Base-by-base conservation (phyloP, 2,113 vertebrate species). In the Hiodon alosoides region DNA sequence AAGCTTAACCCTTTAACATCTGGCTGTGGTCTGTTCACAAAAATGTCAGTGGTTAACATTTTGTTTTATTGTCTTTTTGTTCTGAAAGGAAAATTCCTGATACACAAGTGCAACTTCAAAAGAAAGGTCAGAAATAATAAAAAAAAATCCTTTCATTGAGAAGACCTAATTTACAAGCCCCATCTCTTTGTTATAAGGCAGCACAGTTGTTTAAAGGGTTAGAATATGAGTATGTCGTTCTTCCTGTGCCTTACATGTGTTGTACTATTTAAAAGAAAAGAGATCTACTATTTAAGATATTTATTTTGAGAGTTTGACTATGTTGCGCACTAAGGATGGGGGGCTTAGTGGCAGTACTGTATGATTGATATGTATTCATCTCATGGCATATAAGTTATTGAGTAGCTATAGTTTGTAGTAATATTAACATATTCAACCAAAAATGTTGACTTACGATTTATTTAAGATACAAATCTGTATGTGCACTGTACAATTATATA, bases 321-420 rank as follows among this genome's bases (percentile, higher is more conserved):
- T 93, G 92, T 94, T 94, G 92, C 90, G 83, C 94, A 95, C 95
- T 94, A 90, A 94, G 94, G 92, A 91, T 93, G 94, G 31, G 91
- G 82, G 80, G 94, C 94, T 94, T 96, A 93, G 95, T 92, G 92
- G 93, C 91, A 91, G 94, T 96, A 97, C 93, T 98, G 94, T 97
- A 96, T 95, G 93, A 88, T 86, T 85, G 87, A 86, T 90, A 95
- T 98, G 95, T 98, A 95, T 95, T 99, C 97, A 99, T 98, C 97
- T 99, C 97, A 99, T 96, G 94, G 94, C 93, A 95, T 90, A 90
- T 97, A 99, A 98, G 94, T 98, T 98, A 98, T 98, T 97, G 91
- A 95, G 90, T 96, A 97, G 94, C 85, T 86, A 16, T 89, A 95
- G 96, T 93, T 90, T 94, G 91, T 92, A 95, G 90, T 89, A 92